Evolutionary conservation across 2,797 vertebrate species (phyloP), one percentile per base, ranked within the genome.

Genomic region (Rhincodon typus): DNA sequence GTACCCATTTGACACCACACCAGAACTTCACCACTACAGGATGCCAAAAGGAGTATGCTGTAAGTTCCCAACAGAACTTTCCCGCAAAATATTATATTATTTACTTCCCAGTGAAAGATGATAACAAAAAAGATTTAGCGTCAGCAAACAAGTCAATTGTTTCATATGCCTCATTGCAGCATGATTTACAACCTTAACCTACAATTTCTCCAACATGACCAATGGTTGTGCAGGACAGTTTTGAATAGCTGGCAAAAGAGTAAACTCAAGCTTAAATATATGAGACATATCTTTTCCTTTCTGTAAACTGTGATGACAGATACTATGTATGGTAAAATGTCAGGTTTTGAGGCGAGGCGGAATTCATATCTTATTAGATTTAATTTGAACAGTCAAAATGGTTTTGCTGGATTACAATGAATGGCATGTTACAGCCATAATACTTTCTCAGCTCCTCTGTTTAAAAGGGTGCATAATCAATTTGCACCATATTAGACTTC

Each of bases 391-490:
- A 93, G 90, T 69, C 66, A 93, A 93, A 69, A 93, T 93, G 66
- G n/a, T 25, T 93, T 67, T 67, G 66, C 66, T 93, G 90, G 90
- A 7, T 93, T 93, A 93, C 25, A 25, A 23, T 93, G 90, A 93
- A 93, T 93, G 90, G n/a, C 66, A 93, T 69, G 66, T 93, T 42
- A 93, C 90, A 93, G 19, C n/a, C 62, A 66, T 23, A 8, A 69
- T 42, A 38, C 90, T 42, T 93, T 42, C 42, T 42, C 19, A 42
- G 62, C n/a, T 69, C 62, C 19, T 69, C n/a, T 93, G 17, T 66
- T 93, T 69, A 93, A 93, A n/a, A 93, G 90, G 90, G 66, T 93
- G n/a, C 66, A 93, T 93, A 93, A 93, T 93, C 90, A 93, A 93
- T 93, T 93, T 93, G 66, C n/a, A 10, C 69, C 66, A 93, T 93